These are phyloP conservation scores for Sclerodermus sp. DNA, from an alignment of 2,888 invertebrate species.

Conservation along the genomic window DNA sequence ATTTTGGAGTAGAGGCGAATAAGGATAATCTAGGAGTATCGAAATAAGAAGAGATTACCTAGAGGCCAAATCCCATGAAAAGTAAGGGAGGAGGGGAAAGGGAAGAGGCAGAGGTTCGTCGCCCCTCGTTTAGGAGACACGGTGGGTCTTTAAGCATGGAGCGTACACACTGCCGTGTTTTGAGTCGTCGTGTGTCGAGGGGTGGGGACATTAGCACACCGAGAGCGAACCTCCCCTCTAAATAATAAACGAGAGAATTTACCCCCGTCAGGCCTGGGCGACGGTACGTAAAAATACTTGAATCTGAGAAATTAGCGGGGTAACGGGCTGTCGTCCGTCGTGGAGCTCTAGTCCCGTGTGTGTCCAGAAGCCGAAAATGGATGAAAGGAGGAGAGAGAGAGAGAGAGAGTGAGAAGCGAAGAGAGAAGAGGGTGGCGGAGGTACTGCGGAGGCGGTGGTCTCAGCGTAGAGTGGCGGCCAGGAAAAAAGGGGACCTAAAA, in stretches of 20 bases:
- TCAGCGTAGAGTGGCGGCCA: slow-evolving; percentile 31
- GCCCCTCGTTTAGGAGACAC: too few species aligned
- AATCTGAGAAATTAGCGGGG: slow-evolving; percentile 59
- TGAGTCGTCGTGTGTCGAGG: too few species aligned
- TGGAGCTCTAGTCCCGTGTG: not conserved
- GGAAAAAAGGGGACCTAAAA: slow-evolving; percentile 54
- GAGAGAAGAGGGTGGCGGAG: slow-evolving; percentile 14
- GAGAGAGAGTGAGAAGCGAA: slow-evolving; percentile 14
- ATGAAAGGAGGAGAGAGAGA: slow-evolving; percentile 7
- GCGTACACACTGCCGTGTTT: not conserved
- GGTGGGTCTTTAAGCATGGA: too few species aligned
- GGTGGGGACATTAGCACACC: too few species aligned
- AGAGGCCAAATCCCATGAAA: slow-evolving; percentile 26
- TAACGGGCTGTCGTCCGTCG: slow-evolving; percentile 44
- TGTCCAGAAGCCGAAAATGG: slow-evolving; percentile 3
- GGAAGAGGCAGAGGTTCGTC: too few species aligned
- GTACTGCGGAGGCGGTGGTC: slow-evolving; percentile 21
- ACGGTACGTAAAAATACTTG: slow-evolving; percentile 56
- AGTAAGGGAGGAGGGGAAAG: slow-evolving; percentile 26
- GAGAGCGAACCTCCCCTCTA: slow-evolving; percentile 36
- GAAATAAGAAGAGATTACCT: slow-evolving; percentile 36
- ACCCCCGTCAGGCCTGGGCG: slow-evolving; percentile 42
- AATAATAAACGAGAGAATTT: slow-evolving; percentile 58
- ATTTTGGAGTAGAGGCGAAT: too few species aligned
- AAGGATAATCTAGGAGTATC: slow-evolving; percentile 28